Evolutionary conservation across 2,888 invertebrate genomes (phyloP).

Genomic region (Baronia brevicornis): DNA sequence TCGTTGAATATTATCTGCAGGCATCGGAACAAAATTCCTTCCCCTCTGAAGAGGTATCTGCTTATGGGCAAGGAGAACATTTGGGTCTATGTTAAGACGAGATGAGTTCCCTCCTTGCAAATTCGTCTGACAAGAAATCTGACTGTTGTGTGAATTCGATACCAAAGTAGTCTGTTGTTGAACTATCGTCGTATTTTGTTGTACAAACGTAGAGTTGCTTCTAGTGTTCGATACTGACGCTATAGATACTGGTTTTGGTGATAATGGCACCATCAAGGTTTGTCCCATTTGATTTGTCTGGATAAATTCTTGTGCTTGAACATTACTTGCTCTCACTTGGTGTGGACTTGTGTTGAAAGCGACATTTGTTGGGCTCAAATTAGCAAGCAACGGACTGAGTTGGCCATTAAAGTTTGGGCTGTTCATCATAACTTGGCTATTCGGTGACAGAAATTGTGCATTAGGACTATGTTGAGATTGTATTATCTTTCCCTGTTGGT

Average conservation of each 20-base stretch:
- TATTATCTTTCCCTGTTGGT: slow-evolving; percentile 82
- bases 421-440: slow-evolving; percentile 84
- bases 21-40: slow-evolving; percentile 33
- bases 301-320: slow-evolving; percentile 82
- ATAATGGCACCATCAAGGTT: slow-evolving; percentile 82
- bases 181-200: slow-evolving; percentile 90
- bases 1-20: slow-evolving; percentile 22
- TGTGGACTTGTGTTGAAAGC: slow-evolving; percentile 75
- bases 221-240: slow-evolving; percentile 73
- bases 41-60: slow-evolving; percentile 35
- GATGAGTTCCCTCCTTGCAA: slow-evolving; percentile 45
- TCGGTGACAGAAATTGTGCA: slow-evolving; percentile 84
- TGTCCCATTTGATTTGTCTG: slow-evolving; percentile 82
- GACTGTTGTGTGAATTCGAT: slow-evolving; percentile 77
- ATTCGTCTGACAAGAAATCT: slow-evolving; percentile 41
- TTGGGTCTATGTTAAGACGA: slow-evolving; percentile 76
- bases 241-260: slow-evolving; percentile 75
- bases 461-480: slow-evolving; percentile 80
- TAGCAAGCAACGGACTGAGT: slow-evolving; percentile 85
- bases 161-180: slow-evolving; percentile 88
- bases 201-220: slow-evolving; percentile 83
- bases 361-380: slow-evolving; percentile 82
- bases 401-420: slow-evolving; percentile 84
- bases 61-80: slow-evolving; percentile 63
- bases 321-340: slow-evolving; percentile 66